These are phyloP conservation scores for Aethina tumida DNA, from an alignment of 1,140 invertebrate genomes.

Conservation along the genomic window DNA sequence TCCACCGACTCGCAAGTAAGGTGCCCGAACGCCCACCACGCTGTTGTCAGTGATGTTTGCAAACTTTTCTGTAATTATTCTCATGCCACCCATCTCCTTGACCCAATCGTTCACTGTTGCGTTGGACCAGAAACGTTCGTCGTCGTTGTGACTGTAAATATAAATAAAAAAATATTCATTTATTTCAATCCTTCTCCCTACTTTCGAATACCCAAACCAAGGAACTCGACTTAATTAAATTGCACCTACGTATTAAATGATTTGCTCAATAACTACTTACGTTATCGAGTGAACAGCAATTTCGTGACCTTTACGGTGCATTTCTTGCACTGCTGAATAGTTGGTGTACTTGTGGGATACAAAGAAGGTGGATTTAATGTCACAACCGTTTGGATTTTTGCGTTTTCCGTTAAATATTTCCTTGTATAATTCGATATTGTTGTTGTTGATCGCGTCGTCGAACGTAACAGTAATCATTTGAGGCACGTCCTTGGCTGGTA, in stretches of 20 bases:
- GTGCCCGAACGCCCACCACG: slow-evolving; percentile 80
- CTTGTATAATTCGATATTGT: slow-evolving; percentile 87
- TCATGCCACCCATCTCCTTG: slow-evolving; percentile 90
- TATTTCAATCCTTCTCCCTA: too few species aligned
- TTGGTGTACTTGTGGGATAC: slow-evolving; percentile 94
- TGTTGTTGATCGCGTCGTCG: slow-evolving; percentile 88
- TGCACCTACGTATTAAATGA: too few species aligned
- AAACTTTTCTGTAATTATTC: slow-evolving; percentile 78
- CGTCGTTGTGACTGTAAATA: slow-evolving; percentile 83
- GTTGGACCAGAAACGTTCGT: slow-evolving; percentile 79
- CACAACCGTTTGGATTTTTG: slow-evolving; percentile 87
- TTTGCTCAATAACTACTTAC: too few species aligned
- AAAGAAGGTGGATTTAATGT: slow-evolving; percentile 90
- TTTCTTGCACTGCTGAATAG: slow-evolving; percentile 86
- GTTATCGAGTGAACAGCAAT: slow-evolving; percentile 90
- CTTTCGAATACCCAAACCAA: too few species aligned
- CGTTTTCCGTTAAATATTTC: slow-evolving; percentile 80
- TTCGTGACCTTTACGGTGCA: slow-evolving; percentile 87
- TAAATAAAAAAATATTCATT: too few species aligned
- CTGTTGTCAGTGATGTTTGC: slow-evolving; percentile 86
- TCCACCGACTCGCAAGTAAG: slow-evolving; percentile 83
- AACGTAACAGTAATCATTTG: slow-evolving; percentile 94
- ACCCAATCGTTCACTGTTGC: slow-evolving; percentile 87
- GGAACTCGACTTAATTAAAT: too few species aligned
- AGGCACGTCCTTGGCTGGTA: slow-evolving; percentile 76